A percentile compares a stretch with the other conserved stretches of the same genome.
Conservation (phyloP, 2,113 vertebrate genomes). For the Antigone vipio region DNA sequence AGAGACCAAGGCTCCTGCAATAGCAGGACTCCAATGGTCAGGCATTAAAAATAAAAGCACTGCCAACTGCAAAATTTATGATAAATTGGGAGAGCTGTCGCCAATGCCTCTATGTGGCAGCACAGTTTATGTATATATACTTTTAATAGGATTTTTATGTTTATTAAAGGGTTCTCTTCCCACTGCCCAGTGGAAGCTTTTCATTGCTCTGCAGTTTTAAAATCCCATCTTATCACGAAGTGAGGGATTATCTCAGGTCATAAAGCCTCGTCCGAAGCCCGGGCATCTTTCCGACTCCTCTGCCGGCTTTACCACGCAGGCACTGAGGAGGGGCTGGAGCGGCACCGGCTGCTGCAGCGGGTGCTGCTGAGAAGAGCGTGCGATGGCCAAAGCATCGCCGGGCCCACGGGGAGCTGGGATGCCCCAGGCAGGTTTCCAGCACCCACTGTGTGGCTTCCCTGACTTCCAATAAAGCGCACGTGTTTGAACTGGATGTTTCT, state of each 20-base stretch:
- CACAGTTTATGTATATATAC: neutral
- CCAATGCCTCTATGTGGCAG: neutral
- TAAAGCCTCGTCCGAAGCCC: neutral
- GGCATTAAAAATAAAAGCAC: neutral
- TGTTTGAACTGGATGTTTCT: neutral
- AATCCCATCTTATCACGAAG: neutral
- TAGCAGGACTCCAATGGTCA: neutral
- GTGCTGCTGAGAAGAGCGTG: neutral
- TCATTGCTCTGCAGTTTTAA: neutral
- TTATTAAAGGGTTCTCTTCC: neutral
- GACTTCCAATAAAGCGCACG: accelerated
- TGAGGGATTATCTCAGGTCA: neutral
- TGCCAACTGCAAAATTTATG: neutral
- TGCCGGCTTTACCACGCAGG: accelerated
- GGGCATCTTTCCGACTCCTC: neutral
- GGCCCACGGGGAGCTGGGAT: neutral
- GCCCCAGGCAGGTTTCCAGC: neutral
- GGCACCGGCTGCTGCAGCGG: neutral
- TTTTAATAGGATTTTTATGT: conserved; percentile 10
- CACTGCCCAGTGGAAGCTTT: neutral
- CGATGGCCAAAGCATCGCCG: accelerated
- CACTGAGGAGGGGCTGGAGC: neutral
- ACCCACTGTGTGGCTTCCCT: neutral
- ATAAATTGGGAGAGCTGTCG: neutral
- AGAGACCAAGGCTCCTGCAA: neutral